Evolutionary conservation across 2,797 vertebrate genomes (phyloP), one percentile per base, ranked within the genome.

Genomic region (Oreonectes daqikongensis): DNA sequence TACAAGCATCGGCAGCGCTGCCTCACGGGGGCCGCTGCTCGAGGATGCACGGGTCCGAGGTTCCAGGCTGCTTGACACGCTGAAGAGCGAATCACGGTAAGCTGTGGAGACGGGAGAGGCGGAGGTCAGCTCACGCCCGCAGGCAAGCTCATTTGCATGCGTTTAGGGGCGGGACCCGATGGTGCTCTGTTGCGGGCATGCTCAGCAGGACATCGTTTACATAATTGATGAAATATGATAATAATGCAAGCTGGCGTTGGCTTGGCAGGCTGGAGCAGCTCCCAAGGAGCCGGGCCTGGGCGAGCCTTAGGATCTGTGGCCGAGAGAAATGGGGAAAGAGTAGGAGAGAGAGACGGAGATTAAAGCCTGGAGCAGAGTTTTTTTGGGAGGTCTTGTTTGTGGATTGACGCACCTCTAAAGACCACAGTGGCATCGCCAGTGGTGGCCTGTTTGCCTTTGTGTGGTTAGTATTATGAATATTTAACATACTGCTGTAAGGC

Each of bases 191-290:
- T 81, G 85, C 82, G 60, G 79, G 73, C 77, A 86, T 87, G 89
- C 88, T 86, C 89, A 92, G 89, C 86, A 90, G 84, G 81, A 81
- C 50, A 55, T 77, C 79, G 88, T 93, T 93, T 93, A 91, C 91
- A 93, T 93, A 92, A 93, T 93, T 93, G 90, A 94, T 94, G 90
- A 93, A 86, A 91, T 92, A 91, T 93, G 91, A 92, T 93, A 93
- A 93, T 93, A 90, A 91, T 87, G 89, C 91, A 93, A 90, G 88
- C 91, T 92, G 90, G 89, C 85, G 85, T 83, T 85, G 86, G 69
- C 77, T 81, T 81, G 65, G 72, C 60, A 72, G 67, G 77, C 69
- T 72, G 66, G 77, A 86, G 79, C 79, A 78, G 73, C 59, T 78
- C 73, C 84, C 74, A 73, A 76, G 83, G 79, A 75, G 74, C 67